phyloP scores from a whole-genome alignment of 2,797 vertebrate species.

The Cyprinodon diabolis region DNA sequence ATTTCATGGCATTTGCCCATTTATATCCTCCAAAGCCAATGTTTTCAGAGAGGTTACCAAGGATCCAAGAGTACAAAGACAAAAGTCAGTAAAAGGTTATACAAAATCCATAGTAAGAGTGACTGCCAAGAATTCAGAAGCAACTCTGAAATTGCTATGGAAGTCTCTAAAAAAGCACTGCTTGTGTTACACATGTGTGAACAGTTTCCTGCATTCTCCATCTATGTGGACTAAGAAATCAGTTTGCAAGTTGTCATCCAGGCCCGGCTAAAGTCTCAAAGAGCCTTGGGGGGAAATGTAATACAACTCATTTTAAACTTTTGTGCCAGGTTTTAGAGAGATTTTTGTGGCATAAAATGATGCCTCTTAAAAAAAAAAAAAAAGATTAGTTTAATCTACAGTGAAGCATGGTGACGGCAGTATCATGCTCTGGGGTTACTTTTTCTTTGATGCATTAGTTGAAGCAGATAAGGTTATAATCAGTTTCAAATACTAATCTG shows the following conservation, averaged over 20 bases:
- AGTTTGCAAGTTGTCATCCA: not conserved
- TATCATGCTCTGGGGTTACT: not conserved
- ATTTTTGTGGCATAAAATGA: not conserved
- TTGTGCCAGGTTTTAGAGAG: not conserved
- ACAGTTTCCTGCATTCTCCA: not conserved
- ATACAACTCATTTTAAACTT: not conserved
- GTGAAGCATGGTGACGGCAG: not conserved
- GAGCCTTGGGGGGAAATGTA: not conserved
- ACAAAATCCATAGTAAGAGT: constrained; percentile 1
- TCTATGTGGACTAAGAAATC: not conserved
- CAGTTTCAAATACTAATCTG: not conserved
- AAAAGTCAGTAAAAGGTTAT: constrained; percentile 2
- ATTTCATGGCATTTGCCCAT: not conserved
- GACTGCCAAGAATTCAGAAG: not conserved
- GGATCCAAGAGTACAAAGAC: not conserved
- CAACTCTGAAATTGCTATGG: constrained; percentile 1
- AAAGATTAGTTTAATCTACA: no score
- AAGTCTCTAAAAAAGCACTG: not conserved
- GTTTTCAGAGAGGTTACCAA: constrained; percentile 1
- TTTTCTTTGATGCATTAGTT: not conserved
- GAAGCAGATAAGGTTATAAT: not conserved
- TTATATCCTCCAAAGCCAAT: not conserved
- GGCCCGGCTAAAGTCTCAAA: not conserved
- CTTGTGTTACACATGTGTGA: not conserved
- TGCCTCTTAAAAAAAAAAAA: no score